A percentile compares a stretch with the other conserved stretches of the same genome.
phyloP scores from a whole-genome alignment of 1,140 invertebrate genomes.

The Psix sp. region DNA sequence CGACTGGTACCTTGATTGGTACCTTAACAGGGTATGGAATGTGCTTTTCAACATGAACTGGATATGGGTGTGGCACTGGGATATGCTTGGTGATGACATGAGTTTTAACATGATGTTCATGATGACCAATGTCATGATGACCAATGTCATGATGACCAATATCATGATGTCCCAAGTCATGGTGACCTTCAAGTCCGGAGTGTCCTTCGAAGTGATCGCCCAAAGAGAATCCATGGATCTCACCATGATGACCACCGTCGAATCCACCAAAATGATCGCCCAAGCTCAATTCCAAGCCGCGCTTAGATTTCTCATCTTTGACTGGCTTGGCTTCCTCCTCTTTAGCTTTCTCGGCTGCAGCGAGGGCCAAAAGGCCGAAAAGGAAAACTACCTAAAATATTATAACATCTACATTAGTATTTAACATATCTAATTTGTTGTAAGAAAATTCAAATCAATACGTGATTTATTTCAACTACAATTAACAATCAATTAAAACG shows the following conservation, averaged over 20 bases:
- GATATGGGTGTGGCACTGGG: slow-evolving; percentile 74
- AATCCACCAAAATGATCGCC: slow-evolving; percentile 52
- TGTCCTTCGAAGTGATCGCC: slow-evolving; percentile 52
- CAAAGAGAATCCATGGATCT: slow-evolving; percentile 16
- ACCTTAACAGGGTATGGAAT: slow-evolving; percentile 74
- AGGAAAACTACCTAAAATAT: slow-evolving; percentile 64
- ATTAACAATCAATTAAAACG: no score
- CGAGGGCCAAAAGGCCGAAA: slow-evolving; percentile 63
- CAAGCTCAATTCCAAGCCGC: slow-evolving; percentile 68
- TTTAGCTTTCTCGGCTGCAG: slow-evolving; percentile 59
- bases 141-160: background rate
- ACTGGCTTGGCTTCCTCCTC: slow-evolving; percentile 50
- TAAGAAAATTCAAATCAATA: no score
- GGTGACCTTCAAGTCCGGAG: slow-evolving; percentile 14
- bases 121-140: slow-evolving; percentile 3
- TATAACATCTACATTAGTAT: no score
- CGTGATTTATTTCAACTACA: no score
- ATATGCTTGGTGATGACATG: slow-evolving; percentile 76
- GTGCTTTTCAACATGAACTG: slow-evolving; percentile 72
- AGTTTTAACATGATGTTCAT: slow-evolving; percentile 71
- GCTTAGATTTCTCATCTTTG: slow-evolving; percentile 65
- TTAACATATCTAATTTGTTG: no score
- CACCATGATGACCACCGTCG: slow-evolving; percentile 4
- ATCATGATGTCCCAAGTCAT: slow-evolving; percentile 7
- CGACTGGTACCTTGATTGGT: slow-evolving; percentile 75